These are phyloP conservation scores for Zonotrichia leucophrys DNA, from an alignment of 2,113 vertebrate genomes.

Conservation along the genomic window DNA sequence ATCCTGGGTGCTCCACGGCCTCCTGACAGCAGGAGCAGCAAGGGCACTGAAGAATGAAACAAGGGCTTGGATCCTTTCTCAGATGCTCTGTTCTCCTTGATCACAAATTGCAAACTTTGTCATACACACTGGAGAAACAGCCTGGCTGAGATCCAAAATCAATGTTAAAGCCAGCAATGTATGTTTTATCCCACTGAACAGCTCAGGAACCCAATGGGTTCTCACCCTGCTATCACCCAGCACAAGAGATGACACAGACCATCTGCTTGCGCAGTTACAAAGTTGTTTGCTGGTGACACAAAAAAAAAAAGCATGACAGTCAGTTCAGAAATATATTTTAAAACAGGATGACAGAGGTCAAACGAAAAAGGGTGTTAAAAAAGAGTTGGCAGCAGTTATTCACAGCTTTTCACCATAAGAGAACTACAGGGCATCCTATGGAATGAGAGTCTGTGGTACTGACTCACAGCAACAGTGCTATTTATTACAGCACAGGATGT, in stretches of 20 bases:
- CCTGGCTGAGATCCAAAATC: neutral
- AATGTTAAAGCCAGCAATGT: neutral
- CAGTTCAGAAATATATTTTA: neutral
- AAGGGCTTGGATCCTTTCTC: neutral
- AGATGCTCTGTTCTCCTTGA: neutral
- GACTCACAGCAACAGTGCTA: neutral
- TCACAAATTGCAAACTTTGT: neutral
- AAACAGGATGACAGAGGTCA: constrained; percentile 8
- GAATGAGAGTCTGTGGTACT: neutral
- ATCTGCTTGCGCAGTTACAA: neutral
- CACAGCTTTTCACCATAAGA: constrained; percentile 2
- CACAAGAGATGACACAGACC: constrained; percentile 1
- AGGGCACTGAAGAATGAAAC: neutral
- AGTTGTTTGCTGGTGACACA: neutral
- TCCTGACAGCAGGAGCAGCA: neutral
- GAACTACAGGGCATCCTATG: neutral
- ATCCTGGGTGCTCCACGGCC: fast-evolving
- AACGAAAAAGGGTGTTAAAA: neutral
- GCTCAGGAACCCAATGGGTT: neutral
- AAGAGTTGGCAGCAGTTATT: constrained; percentile 20
- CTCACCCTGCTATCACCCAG: neutral
- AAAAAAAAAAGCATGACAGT: neutral
- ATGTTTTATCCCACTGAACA: neutral
- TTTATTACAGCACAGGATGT: neutral
- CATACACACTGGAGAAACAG: neutral